A percentile compares a stretch with the other conserved stretches of the same genome.
phyloP scores from a whole-genome alignment of 2,888 invertebrate species.

The Formica aserva region DNA sequence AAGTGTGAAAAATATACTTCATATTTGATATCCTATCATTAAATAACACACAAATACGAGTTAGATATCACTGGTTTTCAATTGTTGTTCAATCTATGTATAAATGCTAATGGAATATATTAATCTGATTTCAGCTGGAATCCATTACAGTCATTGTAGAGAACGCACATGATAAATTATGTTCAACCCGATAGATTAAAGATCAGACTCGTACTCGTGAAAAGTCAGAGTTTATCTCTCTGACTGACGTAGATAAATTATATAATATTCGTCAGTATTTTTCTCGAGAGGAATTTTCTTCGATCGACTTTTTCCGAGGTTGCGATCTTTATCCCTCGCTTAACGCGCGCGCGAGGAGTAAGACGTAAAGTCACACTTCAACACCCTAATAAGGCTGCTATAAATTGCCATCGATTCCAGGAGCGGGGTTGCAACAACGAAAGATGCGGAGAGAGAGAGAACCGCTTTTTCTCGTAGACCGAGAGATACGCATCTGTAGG shows the following conservation, averaged over 20 bases:
- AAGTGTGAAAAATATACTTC: conserved; percentile 5
- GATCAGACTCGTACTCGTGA: not conserved
- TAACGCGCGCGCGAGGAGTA: not conserved
- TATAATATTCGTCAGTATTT: not conserved
- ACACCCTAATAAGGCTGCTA: conserved; percentile 9
- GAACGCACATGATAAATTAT: not conserved
- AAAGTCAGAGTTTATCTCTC: not conserved
- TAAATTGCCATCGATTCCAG: conserved; percentile 38
- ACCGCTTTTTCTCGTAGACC: not conserved
- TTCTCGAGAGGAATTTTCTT: not conserved
- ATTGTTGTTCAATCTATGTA: not conserved
- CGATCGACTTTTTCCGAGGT: not conserved
- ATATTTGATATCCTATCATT: not conserved
- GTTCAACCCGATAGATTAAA: not conserved
- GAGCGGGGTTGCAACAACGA: not conserved
- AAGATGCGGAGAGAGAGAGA: not conserved
- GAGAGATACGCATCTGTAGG: not conserved
- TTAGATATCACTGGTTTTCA: not conserved
- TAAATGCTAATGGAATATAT: not conserved
- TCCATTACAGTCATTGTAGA: too few relatives aligned
- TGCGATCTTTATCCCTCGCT: not conserved
- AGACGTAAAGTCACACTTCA: conserved; percentile 22
- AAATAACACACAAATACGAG: not conserved
- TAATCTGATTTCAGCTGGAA: not conserved
- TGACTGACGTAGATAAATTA: not conserved